Evolutionary conservation across 2,797 vertebrate species (phyloP), one percentile per base, ranked within the genome.

Genomic region (Novumbra hubbsi): DNA sequence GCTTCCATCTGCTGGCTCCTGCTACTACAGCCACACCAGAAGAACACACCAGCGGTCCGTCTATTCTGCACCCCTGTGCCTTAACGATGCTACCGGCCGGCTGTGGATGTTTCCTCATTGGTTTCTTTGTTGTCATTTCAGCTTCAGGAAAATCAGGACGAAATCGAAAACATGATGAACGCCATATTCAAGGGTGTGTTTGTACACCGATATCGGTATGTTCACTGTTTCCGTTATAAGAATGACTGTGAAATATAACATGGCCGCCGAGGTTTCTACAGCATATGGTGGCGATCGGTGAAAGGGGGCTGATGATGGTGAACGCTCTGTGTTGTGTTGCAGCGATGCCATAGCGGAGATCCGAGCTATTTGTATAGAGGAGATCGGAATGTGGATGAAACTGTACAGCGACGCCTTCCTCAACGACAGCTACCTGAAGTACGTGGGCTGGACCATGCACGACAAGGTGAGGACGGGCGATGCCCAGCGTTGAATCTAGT

Each of bases 121-220:
- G 24, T 64, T 85, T 73, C 62, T 72, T 72, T 32, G 87, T 85
- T 16, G 65, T 83, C 73, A 68, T 95, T 93, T 84, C 91, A 99
- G 98, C 96, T 99, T 86, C 98, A 99, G 91, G 98, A 99, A 94
- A 99, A 99, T 92, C 98, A 99, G 88, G 98, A 99, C 83, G 98
- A 99, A 92, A 99, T 99, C 90, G 98, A 99, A 92, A 99, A 99
- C 89, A 99, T 99, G 98, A 99, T 99, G 98, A 99, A 99, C 89
- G 98, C 98, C 80, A 99, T 99, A 92, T 99, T 99, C 94, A 99
- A 99, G 93, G 98, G 98, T 85, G 97, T 99, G 82, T 99, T 99
- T 91, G 96, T 99, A 90, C 98, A 99, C 88, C 91, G 98, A 95
- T 99, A 99, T 87, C 93, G 98, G 98, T 98, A 94, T 83, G 94